Evolutionary conservation across 1,140 invertebrate species (phyloP).

Genomic region (Solenopsis fugax): DNA sequence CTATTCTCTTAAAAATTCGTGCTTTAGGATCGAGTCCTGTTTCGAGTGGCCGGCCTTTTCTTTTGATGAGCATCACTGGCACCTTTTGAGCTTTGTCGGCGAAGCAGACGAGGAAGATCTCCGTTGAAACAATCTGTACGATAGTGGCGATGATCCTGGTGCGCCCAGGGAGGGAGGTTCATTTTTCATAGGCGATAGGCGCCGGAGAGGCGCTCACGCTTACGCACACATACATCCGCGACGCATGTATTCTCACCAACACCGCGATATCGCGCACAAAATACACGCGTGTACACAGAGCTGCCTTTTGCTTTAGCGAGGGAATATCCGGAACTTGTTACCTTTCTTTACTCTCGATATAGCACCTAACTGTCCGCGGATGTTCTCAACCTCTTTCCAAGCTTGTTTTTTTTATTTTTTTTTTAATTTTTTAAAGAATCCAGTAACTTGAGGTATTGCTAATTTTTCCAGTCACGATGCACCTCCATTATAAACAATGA

Average conservation of each 20-base stretch:
- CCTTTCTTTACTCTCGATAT: conserved; percentile 63
- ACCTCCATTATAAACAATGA: not conserved
- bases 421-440: too few species aligned
- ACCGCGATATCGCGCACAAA: conserved; percentile 10
- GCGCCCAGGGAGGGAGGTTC: conserved; percentile 79
- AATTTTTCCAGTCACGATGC: not conserved
- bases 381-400: conserved; percentile 54
- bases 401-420: too few species aligned
- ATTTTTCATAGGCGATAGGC: conserved; percentile 84
- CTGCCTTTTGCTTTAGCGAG: conserved; percentile 57
- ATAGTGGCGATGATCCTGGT: conserved; percentile 69
- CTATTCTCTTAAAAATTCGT: not conserved
- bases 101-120: conserved; percentile 38
- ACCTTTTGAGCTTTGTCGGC: conserved; percentile 52
- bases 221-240: conserved; percentile 7
- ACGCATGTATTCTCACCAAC: conserved; percentile 47
- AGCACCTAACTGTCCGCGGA: conserved; percentile 35
- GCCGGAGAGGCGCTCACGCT: conserved; percentile 82
- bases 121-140: conserved; percentile 69
- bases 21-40: conserved; percentile 8
- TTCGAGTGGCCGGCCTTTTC: conserved; percentile 46
- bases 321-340: conserved; percentile 58
- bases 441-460: too few species aligned
- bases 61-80: conserved; percentile 56
- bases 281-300: conserved; percentile 31